Conservation (phyloP, 2,797 vertebrate species). For the Pangasius djambal region DNA sequence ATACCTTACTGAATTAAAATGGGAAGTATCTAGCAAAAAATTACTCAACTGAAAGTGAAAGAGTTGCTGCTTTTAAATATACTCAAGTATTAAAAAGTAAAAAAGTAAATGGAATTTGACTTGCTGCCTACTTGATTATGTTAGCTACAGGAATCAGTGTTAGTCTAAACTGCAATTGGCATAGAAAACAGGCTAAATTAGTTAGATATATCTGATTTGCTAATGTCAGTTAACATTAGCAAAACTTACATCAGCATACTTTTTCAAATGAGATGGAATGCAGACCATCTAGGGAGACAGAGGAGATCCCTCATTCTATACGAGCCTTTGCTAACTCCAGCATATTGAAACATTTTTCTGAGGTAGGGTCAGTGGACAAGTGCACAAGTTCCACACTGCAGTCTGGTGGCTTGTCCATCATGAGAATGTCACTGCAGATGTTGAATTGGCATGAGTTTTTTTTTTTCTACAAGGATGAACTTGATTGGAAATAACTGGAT, state of each 20-base stretch:
- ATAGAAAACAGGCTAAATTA: neutral
- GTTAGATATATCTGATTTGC: neutral
- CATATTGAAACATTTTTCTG: neutral
- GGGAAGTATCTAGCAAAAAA: neutral
- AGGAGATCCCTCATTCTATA: neutral
- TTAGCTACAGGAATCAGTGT: neutral
- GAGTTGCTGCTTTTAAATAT: neutral
- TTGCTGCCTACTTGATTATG: neutral
- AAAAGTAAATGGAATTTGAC: neutral
- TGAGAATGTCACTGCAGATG: neutral
- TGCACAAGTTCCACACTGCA: too few relatives aligned
- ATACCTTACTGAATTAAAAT: neutral
- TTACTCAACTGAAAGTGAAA: neutral
- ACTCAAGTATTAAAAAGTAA: neutral
- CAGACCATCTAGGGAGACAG: neutral
- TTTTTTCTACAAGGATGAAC: neutral
- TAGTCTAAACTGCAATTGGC: neutral
- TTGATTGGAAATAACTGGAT: neutral
- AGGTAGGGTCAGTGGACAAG: neutral
- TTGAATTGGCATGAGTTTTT: neutral
- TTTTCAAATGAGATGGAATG: neutral
- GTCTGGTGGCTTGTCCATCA: neutral
- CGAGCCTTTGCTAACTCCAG: neutral
- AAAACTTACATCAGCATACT: neutral
- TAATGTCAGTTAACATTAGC: neutral